Evolutionary conservation across 1,140 invertebrate genomes (phyloP).

Genomic region (Trachymyrmex cornetzi): DNA sequence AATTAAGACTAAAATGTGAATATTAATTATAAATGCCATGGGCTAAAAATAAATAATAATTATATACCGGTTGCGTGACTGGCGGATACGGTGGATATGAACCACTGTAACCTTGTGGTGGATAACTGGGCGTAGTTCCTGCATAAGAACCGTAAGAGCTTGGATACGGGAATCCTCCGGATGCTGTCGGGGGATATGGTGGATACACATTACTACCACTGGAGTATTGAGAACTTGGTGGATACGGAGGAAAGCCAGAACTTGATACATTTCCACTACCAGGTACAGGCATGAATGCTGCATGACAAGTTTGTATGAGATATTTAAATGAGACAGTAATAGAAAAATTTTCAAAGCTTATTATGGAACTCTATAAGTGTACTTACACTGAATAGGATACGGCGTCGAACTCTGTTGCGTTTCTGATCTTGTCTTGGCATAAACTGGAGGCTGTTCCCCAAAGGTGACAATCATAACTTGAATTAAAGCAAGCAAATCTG

Average conservation of each 20-base stretch:
- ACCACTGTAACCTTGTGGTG: conserved; percentile 79
- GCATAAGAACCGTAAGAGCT: conserved; percentile 78
- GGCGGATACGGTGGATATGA: conserved; percentile 78
- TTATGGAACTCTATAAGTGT: conserved; percentile 1
- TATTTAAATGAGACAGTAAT: not conserved
- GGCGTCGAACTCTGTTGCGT: conserved; percentile 84
- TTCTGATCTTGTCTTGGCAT: conserved; percentile 89
- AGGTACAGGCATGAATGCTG: conserved; percentile 90
- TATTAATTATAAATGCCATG: not conserved
- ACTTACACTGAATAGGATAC: conserved; percentile 89
- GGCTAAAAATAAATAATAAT: conserved; percentile 48
- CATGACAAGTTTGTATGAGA: conserved; percentile 38
- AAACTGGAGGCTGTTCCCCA: conserved; percentile 98
- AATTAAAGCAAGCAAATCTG: conserved; percentile 94
- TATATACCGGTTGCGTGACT: conserved; percentile 78
- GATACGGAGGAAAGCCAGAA: conserved; percentile 79
- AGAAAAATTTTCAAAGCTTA: not conserved
- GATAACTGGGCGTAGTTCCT: conserved; percentile 76
- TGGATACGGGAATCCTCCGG: conserved; percentile 82
- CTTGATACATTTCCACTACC: conserved; percentile 77
- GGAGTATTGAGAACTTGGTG: conserved; percentile 78
- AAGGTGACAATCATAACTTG: conserved; percentile 97
- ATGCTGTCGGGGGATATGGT: conserved; percentile 84
- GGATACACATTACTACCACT: conserved; percentile 77
- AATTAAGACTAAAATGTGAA: not conserved